Conservation (phyloP, 2,888 invertebrate species). For the Osmoderma eremita region DNA sequence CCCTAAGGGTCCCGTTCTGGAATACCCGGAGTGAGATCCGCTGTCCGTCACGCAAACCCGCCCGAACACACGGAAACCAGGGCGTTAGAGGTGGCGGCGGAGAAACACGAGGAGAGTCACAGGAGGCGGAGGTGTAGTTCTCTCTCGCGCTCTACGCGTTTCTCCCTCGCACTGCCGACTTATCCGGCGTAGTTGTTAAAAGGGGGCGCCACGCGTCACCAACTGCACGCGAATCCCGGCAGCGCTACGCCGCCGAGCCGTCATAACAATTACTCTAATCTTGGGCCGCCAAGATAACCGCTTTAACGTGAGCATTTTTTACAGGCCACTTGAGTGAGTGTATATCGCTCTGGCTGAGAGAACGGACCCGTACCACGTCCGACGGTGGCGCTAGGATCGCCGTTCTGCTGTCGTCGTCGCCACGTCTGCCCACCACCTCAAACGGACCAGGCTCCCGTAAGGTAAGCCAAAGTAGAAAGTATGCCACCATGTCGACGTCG, state of each 20-base stretch:
- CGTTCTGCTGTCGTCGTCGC: conserved; percentile 2
- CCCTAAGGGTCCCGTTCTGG: conserved; percentile 24
- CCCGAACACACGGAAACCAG: background rate
- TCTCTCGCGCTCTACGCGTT: background rate
- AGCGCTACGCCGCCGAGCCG: conserved; percentile 39
- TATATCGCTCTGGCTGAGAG: background rate
- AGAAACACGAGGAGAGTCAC: conserved; percentile 16
- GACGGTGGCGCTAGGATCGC: background rate
- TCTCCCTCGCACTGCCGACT: background rate
- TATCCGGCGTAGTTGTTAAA: conserved; percentile 32
- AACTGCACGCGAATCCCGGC: conserved; percentile 44
- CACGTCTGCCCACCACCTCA: background rate
- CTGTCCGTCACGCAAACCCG: conserved; percentile 6
- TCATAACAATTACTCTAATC: conserved; percentile 49
- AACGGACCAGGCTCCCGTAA: too few species aligned
- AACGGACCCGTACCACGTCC: background rate
- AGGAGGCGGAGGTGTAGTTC: conserved; percentile 15
- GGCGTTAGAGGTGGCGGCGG: too few species aligned
- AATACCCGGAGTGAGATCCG: background rate
- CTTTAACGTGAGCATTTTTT: conserved; percentile 46
- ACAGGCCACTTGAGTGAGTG: conserved; percentile 46
- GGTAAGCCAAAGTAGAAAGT: too few species aligned
- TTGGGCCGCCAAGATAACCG: conserved; percentile 43
- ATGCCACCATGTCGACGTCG: too few species aligned
- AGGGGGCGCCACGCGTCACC: conserved; percentile 44